These are phyloP conservation scores for Austrofundulus limnaeus DNA, from an alignment of 2,113 vertebrate species.

Conservation along the genomic window DNA sequence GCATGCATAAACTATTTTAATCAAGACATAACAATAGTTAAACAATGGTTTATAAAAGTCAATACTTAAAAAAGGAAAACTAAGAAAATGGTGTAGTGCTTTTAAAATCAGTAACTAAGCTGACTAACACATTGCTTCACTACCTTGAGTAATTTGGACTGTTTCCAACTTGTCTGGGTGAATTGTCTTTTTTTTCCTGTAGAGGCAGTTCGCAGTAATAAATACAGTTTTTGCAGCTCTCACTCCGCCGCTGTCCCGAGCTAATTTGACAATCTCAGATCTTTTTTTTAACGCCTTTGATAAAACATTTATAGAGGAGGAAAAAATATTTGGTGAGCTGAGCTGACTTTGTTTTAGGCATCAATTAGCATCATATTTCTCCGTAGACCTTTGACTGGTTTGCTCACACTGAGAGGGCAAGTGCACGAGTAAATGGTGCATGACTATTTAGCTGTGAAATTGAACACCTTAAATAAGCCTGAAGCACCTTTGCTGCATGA, in stretches of 20 bases:
- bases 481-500: conserved; percentile 21
- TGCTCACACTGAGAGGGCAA: conserved; percentile 25
- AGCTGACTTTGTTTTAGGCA: conserved; percentile 40
- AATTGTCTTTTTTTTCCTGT: conserved; percentile 13
- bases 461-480: conserved; percentile 22
- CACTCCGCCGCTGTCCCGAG: conserved; percentile 19
- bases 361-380: conserved; percentile 35
- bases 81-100: too few relatives aligned
- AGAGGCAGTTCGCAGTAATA: conserved; percentile 12
- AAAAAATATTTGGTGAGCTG: conserved; percentile 21
- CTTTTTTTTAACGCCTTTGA: conserved; percentile 30
- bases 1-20: too few relatives aligned
- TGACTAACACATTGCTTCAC: too few relatives aligned
- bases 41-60: too few relatives aligned
- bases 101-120: too few relatives aligned
- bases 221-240: conserved; percentile 28
- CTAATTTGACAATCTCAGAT: conserved; percentile 43
- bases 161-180: background rate
- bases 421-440: conserved; percentile 17
- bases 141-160: conserved; percentile 16
- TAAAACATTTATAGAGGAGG: conserved; percentile 40
- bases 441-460: conserved; percentile 35
- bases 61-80: too few relatives aligned
- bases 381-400: conserved; percentile 35
- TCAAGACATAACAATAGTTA: too few relatives aligned